Evolutionary conservation across 2,888 invertebrate species (phyloP), one percentile per base, ranked within the genome.

Genomic region (Cantharis flavilabris): DNA sequence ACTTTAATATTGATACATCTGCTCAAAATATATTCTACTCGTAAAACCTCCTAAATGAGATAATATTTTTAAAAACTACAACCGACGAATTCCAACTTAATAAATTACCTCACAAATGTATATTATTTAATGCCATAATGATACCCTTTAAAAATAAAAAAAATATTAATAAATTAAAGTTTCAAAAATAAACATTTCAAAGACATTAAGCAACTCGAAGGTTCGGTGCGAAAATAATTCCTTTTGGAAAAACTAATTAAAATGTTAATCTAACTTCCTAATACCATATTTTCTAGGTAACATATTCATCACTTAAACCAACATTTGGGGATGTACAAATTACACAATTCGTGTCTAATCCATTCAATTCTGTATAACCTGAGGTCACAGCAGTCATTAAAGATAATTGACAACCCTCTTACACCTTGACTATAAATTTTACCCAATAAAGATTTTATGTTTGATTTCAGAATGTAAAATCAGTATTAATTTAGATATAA

Each of bases 321-420:
- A 80, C 80, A 80, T 78, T 80, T 73, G 80, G 80, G 76, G 76
- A 49, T 80, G 80, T 78, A 78, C 80, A 78, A 80, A 78, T 80
- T 80, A 78, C 78, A 76, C 73, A 70, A 67, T 76, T 76, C 76
- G 76, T 76, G 76, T 70, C 70, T 73, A 73, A 73, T 70, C 62
- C 73, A 76, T 76, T 73, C 73, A 64, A 76, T 73, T 70, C 70
- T 28, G 16, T 67, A 69, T 75, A 76, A 76, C 76, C 76, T 76
- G 16, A 76, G 72, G 73, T 76, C 73, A 73, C 33, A 71, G 70
- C 26, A 69, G 73, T 76, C 73, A 76, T 76, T 76, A 73, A 71
- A 73, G 76, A 71, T 76, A 76, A 76, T 76, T 73, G 76, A 73
- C 76, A 76, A 70, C 64, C 76, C 76, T 73, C 70, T 76, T 76